Percentiles rank a stretch among this genome's conserved stretches.
Conservation (phyloP, 2,888 invertebrate species). For the Xanthorhoe designata region DNA sequence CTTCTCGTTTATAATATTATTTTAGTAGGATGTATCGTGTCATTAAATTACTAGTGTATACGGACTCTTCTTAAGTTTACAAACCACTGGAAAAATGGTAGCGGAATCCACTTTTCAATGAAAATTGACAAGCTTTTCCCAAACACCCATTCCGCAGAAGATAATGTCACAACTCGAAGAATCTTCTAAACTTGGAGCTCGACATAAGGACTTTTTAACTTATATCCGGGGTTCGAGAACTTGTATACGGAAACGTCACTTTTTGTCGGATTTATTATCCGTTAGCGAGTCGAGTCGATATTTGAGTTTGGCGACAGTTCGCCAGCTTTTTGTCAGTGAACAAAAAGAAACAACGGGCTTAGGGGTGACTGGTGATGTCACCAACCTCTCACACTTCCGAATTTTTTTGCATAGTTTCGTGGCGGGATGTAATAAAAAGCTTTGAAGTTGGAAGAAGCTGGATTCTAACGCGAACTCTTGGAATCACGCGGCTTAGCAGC, state of each 20-base stretch:
- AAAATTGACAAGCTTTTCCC: slow-evolving; percentile 1
- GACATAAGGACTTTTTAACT: slow-evolving; percentile 18
- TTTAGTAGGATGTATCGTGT: too few relatives aligned
- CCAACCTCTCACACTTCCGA: slow-evolving; percentile 1
- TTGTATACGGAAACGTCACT: slow-evolving; percentile 23
- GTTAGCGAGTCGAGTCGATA: slow-evolving; percentile 20
- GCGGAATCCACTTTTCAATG: not conserved
- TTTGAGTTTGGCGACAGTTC: slow-evolving; percentile 20
- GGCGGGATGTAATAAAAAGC: not conserved
- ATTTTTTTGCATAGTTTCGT: slow-evolving; percentile 1
- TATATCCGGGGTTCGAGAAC: slow-evolving; percentile 10
- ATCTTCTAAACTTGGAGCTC: slow-evolving; percentile 3
- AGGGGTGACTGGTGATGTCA: not conserved
- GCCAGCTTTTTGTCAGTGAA: slow-evolving; percentile 4
- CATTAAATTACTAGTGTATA: too few relatives aligned
- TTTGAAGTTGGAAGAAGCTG: not conserved
- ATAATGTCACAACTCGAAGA: slow-evolving; percentile 10
- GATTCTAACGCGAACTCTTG: not conserved
- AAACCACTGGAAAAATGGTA: not conserved
- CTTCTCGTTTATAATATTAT: too few relatives aligned
- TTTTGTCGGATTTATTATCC: slow-evolving; percentile 19
- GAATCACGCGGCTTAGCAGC: too few relatives aligned
- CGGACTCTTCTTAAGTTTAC: not conserved
- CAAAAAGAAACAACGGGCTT: slow-evolving; percentile 2
- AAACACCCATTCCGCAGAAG: not conserved